Evolutionary conservation across 2,797 vertebrate genomes (phyloP).

Genomic region (Miichthys miiuy): DNA sequence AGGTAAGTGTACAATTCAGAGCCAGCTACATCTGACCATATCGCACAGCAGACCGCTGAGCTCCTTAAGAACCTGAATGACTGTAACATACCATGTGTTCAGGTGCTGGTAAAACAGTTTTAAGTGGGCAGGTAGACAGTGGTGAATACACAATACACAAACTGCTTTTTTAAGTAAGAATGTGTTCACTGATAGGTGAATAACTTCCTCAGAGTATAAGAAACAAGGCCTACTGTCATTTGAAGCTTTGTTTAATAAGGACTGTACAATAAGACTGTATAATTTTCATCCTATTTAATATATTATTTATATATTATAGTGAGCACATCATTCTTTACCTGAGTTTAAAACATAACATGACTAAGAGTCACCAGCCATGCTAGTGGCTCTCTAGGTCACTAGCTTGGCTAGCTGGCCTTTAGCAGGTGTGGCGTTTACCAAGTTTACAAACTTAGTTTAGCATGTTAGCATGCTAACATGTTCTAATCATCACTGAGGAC

Average conservation of each 20-base stretch:
- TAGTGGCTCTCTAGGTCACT: not conserved
- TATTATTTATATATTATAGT: too few relatives aligned
- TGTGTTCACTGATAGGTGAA: not conserved
- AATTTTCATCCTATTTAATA: too few relatives aligned
- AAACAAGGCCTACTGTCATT: not conserved
- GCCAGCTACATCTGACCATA: not conserved
- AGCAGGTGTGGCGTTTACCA: not conserved
- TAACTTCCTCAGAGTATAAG: not conserved
- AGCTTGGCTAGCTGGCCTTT: not conserved
- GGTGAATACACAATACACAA: not conserved
- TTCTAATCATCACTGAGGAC: not conserved
- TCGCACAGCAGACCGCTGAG: not conserved
- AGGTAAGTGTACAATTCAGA: not conserved
- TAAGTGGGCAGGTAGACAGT: not conserved
- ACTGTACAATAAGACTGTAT: too few relatives aligned
- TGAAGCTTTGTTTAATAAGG: too few relatives aligned
- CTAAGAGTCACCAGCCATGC: not conserved
- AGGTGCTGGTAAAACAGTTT: not conserved
- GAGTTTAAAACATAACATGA: not conserved
- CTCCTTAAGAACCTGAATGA: conserved; percentile 1
- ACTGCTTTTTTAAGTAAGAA: not conserved
- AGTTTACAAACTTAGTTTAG: not conserved
- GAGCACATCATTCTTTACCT: too few relatives aligned
- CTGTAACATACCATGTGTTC: not conserved
- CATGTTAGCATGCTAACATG: not conserved